Evolutionary conservation across 2,113 vertebrate species (phyloP).

Genomic region (Empidonax alnorum): DNA sequence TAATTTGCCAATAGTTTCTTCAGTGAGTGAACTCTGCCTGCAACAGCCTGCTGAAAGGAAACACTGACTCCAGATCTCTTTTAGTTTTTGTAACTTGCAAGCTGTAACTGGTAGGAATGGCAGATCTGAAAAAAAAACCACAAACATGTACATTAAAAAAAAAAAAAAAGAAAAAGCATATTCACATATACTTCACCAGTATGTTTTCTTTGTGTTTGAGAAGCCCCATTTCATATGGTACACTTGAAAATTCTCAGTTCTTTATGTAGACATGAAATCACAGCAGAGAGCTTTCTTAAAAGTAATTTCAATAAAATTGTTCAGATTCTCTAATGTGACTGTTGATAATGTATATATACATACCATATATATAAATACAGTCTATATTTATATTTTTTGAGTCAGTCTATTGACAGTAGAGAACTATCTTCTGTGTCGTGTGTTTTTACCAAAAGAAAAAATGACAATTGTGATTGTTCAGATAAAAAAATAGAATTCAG

Average conservation of each 20-base stretch:
- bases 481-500: conserved; percentile 74
- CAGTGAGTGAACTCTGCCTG: conserved; percentile 95
- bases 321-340: conserved; percentile 78
- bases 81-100: background rate
- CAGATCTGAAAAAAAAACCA: background rate
- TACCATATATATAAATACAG: conserved; percentile 69
- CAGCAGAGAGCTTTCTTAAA: conserved; percentile 62
- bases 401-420: conserved; percentile 80
- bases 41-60: conserved; percentile 90
- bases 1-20: conserved; percentile 93
- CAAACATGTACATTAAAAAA: background rate
- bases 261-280: conserved; percentile 35
- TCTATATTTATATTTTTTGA: conserved; percentile 94
- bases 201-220: conserved; percentile 28
- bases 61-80: conserved; percentile 74
- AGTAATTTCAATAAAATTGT: conserved; percentile 84
- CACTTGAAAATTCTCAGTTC: conserved; percentile 3
- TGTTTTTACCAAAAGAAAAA: conserved; percentile 78
- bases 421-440: conserved; percentile 81
- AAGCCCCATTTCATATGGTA: background rate
- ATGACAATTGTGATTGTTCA: conserved; percentile 78
- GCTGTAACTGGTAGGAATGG: background rate
- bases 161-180: background rate
- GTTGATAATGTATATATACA: conserved; percentile 82
- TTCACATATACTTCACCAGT: background rate